Conservation (phyloP, 2,797 vertebrate genomes). For the Artibeus jamaicensis region DNA sequence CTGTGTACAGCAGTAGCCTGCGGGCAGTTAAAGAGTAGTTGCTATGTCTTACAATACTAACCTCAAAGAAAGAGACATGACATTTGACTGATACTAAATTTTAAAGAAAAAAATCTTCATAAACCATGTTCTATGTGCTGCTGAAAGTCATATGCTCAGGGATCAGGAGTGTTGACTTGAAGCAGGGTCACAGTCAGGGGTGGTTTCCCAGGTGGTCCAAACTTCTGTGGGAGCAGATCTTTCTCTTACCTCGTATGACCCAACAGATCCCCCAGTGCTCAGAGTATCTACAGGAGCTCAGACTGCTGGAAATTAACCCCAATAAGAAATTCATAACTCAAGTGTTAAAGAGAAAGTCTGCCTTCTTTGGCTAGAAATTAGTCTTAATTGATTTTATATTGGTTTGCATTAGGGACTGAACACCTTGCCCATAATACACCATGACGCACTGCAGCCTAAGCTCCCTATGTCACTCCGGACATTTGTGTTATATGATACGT, state of each 20-base stretch:
- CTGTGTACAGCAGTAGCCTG: neutral
- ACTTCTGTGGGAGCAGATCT: neutral
- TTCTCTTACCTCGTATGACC: neutral
- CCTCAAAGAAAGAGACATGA: neutral
- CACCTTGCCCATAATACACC: neutral
- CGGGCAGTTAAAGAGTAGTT: neutral
- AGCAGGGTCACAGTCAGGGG: neutral
- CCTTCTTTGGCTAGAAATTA: neutral
- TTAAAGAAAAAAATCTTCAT: neutral
- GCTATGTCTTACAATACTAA: neutral
- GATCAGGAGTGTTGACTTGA: neutral
- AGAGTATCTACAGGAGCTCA: neutral
- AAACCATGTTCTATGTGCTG: neutral
- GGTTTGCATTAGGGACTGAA: neutral
- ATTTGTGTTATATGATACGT: neutral
- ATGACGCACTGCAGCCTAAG: neutral
- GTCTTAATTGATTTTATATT: neutral
- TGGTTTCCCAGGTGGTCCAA: neutral
- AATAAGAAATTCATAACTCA: neutral
- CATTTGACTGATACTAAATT: neutral
- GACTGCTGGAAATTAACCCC: neutral
- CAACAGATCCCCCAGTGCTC: neutral
- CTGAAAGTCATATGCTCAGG: neutral
- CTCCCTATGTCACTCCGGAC: neutral
- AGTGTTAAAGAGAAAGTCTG: neutral